Conservation (phyloP, 2,888 invertebrate species). For the Zygogramma bicolorata region DNA sequence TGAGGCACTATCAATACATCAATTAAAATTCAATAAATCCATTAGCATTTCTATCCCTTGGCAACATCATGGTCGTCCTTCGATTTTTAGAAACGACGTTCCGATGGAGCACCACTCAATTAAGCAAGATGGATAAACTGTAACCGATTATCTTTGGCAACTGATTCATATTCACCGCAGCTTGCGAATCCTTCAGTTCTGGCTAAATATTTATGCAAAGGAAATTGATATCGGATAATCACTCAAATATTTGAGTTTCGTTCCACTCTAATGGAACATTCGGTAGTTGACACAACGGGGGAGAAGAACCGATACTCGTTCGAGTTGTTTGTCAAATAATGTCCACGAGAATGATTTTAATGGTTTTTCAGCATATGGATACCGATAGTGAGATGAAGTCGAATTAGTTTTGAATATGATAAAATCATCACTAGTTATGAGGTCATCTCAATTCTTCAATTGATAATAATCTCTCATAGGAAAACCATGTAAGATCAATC, state of each 20-base stretch:
- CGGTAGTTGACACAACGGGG: neutral
- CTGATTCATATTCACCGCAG: slow-evolving; percentile 4
- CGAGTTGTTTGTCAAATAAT: neutral
- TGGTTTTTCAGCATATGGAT: no score
- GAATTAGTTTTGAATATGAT: no score
- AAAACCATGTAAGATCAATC: no score
- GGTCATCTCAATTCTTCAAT: no score
- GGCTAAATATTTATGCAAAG: slow-evolving; percentile 10
- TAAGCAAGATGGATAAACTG: neutral
- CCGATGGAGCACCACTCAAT: neutral
- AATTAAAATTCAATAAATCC: no score
- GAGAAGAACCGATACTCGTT: neutral
- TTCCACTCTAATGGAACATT: neutral
- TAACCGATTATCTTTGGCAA: neutral
- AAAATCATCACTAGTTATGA: no score
- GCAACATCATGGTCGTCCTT: no score
- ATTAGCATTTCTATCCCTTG: no score
- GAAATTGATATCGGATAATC: slow-evolving; percentile 17
- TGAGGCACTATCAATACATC: no score
- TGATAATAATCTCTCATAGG: no score
- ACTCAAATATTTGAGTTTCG: slow-evolving; percentile 17
- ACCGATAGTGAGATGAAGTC: no score
- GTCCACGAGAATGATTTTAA: neutral
- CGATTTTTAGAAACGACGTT: no score
- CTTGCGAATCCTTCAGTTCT: neutral